phyloP scores from a whole-genome alignment of 2,113 vertebrate genomes.

The Sprattus sprattus region DNA sequence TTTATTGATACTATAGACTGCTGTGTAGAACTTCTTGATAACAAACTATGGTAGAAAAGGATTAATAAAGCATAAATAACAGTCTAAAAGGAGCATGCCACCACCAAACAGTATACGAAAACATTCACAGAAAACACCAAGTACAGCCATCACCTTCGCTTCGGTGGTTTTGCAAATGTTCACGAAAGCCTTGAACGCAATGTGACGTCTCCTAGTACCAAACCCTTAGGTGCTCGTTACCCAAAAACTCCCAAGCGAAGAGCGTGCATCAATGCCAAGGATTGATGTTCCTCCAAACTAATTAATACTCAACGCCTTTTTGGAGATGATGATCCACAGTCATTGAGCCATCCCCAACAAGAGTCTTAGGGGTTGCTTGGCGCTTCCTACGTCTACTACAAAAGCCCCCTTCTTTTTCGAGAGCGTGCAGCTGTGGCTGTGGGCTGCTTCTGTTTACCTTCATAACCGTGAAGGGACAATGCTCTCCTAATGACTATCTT shows the following conservation, averaged over 20 bases:
- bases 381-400: neutral
- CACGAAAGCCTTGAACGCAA: neutral
- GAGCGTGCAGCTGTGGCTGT: constrained; percentile 9
- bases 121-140: neutral
- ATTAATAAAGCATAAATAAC: neutral
- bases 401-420: constrained; percentile 18
- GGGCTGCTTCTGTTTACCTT: constrained; percentile 8
- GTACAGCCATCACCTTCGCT: neutral
- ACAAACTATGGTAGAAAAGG: too few relatives aligned
- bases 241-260: neutral
- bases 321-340: neutral
- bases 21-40: too few relatives aligned
- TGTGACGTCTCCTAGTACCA: neutral
- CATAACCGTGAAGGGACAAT: constrained; percentile 12
- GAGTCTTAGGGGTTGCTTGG: constrained; percentile 7
- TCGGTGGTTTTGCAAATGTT: neutral
- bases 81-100: neutral
- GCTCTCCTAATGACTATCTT: constrained; percentile 14
- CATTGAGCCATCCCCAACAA: neutral
- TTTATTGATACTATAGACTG: neutral
- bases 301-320: constrained; percentile 15
- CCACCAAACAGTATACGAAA: neutral
- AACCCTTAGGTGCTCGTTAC: neutral
- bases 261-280: neutral
- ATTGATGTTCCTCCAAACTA: constrained; percentile 12